Evolutionary conservation across 2,888 invertebrate genomes (phyloP), one percentile per base, ranked within the genome.

Genomic region (Heliconius aoede): DNA sequence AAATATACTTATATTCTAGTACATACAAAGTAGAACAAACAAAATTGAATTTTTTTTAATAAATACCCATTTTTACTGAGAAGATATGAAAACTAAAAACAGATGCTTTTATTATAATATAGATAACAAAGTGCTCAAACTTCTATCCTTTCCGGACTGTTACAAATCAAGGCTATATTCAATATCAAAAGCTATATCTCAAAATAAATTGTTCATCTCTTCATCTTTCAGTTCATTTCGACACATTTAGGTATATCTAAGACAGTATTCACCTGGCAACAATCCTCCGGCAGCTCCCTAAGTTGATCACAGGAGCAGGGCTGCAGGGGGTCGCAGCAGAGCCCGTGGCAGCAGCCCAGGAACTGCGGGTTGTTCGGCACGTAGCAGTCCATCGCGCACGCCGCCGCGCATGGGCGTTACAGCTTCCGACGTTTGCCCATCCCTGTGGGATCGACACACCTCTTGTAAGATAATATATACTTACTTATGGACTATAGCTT

Each of bases 281-380:
- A 93, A 69, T 92, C 91, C 32, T 84, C 85, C 26, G 87, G 86
- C 80, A 92, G 89, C 72, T 92, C 91, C 81, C 90, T 85, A 78
- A 90, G 82, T 80, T 86, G 86, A 84, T 89, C 87, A 80, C 95
- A 95, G 87, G 90, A 89, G 87, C 93, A 93, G 64, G 87, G 88
- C 86, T 93, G 93, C 81, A 93, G 88, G 79, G 91, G 90, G 81
- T 92, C 93, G 91, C 94, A 93, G 88, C 92, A 91, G 79, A 91
- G 89, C 80, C 88, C 87, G 83, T 87, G 86, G 85, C 87, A 90
- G 86, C 89, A 89, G 84, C 86, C 89, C 84, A 95, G 88, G 91
- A 94, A 96, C 95, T 96, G 96, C 84, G 96, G 96, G 90, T 96
- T 96, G 95, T 96, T 96, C 76, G 96, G 96, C 83, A 96, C 93